phyloP scores from a whole-genome alignment of 2,797 vertebrate genomes.

The Hirundo rustica region DNA sequence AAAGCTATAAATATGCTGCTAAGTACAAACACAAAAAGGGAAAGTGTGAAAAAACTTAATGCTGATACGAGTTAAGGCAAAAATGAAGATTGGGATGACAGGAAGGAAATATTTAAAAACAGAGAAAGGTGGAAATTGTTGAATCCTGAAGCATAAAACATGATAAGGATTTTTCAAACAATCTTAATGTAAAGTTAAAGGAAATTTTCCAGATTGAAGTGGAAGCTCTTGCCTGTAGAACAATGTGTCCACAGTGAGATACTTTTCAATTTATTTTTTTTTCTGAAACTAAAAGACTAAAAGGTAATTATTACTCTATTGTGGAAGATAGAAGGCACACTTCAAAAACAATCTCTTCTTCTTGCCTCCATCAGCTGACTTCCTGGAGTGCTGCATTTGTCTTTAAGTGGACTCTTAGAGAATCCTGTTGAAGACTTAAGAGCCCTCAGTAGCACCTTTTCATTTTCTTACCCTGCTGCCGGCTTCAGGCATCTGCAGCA shows the following conservation, averaged over 20 bases:
- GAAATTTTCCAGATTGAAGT: not conserved
- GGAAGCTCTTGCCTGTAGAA: not conserved
- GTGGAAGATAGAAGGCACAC: not conserved
- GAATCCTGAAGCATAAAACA: not conserved
- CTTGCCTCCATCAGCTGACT: slow-evolving; percentile 31
- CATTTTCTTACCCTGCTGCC: not conserved
- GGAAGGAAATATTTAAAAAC: not conserved
- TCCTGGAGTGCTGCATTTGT: slow-evolving; percentile 51
- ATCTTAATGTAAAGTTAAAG: not conserved
- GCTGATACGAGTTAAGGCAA: not conserved
- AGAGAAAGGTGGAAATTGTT: not conserved
- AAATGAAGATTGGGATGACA: not conserved
- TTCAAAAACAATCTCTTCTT: not conserved
- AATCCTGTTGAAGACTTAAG: slow-evolving; percentile 14
- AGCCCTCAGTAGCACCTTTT: slow-evolving; percentile 22
- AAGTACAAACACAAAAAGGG: not conserved
- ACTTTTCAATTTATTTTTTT: not conserved
- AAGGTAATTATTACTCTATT: not conserved
- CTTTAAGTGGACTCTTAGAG: slow-evolving; percentile 29
- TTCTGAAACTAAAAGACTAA: not conserved
- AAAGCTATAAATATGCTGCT: not conserved
- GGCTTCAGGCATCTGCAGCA: slow-evolving; percentile 8
- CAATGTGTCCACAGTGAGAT: not conserved
- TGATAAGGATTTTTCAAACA: not conserved
- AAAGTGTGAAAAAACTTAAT: not conserved